Evolutionary conservation across 2,113 vertebrate species (phyloP).

Genomic region (Panurus biarmicus): DNA sequence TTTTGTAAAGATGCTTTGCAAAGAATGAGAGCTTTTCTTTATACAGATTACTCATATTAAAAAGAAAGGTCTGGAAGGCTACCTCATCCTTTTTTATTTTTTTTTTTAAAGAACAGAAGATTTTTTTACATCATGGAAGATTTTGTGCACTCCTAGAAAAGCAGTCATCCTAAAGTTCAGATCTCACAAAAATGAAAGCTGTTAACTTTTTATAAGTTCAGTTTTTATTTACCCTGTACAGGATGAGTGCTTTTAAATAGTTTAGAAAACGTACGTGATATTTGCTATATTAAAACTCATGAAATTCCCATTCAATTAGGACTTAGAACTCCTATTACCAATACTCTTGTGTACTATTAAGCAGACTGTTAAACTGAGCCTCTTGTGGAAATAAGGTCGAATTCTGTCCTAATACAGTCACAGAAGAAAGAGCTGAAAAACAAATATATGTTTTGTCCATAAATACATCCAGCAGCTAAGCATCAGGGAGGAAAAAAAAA

Average conservation of each 20-base stretch:
- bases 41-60: background rate
- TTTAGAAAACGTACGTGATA: background rate
- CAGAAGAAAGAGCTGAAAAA: background rate
- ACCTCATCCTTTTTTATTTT: fast-evolving
- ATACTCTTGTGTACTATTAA: background rate
- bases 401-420: background rate
- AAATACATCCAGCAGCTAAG: background rate
- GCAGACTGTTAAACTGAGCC: background rate
- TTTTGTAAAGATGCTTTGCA: background rate
- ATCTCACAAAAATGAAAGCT: background rate
- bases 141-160: background rate
- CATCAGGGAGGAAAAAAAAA: background rate
- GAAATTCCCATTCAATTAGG: background rate
- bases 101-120: background rate
- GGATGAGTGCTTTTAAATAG: background rate
- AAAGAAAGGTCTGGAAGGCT: background rate
- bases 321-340: background rate
- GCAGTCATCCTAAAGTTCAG: background rate
- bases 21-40: background rate
- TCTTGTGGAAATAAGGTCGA: background rate
- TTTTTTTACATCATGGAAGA: background rate
- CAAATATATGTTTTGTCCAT: background rate
- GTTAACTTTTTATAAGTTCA: background rate
- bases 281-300: background rate
- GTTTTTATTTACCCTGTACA: background rate